These are phyloP conservation scores for Eupelmus urozonus DNA, from an alignment of 2,888 invertebrate species.

Conservation along the genomic window DNA sequence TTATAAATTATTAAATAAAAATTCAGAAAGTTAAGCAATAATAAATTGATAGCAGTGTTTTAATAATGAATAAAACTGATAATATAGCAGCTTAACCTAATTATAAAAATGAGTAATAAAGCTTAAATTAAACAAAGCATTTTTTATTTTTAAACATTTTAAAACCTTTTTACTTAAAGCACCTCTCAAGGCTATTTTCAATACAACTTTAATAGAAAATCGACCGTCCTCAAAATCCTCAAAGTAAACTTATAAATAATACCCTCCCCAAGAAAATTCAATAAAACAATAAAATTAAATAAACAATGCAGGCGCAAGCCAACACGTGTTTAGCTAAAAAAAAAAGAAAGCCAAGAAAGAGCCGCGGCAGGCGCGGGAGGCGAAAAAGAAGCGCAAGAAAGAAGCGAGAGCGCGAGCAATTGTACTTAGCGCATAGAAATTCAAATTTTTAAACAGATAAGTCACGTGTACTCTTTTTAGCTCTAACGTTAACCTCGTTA, in stretches of 20 bases:
- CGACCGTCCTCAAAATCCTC: not conserved
- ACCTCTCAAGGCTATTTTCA: no score
- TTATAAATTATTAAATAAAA: no score
- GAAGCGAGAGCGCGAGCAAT: constrained; percentile 39
- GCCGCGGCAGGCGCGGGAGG: no score
- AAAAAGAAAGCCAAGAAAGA: not conserved
- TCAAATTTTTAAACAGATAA: constrained; percentile 60
- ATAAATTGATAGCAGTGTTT: no score
- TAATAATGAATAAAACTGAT: no score
- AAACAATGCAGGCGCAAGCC: not conserved
- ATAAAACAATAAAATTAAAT: not conserved
- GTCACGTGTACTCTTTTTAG: constrained; percentile 59
- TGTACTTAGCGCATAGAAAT: constrained; percentile 59
- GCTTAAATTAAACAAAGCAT: no score
- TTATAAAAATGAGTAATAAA: no score
- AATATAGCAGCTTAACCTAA: no score
- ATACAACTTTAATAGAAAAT: no score
- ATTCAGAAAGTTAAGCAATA: no score
- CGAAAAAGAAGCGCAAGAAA: constrained; percentile 1
- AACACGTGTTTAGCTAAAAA: not conserved
- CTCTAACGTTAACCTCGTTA: constrained; percentile 58
- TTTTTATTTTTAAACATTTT: no score
- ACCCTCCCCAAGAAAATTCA: not conserved
- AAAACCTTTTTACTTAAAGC: no score
- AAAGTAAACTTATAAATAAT: not conserved